Conservation (phyloP, 92 coral and sea anemone species). For the Montipora capitata region DNA sequence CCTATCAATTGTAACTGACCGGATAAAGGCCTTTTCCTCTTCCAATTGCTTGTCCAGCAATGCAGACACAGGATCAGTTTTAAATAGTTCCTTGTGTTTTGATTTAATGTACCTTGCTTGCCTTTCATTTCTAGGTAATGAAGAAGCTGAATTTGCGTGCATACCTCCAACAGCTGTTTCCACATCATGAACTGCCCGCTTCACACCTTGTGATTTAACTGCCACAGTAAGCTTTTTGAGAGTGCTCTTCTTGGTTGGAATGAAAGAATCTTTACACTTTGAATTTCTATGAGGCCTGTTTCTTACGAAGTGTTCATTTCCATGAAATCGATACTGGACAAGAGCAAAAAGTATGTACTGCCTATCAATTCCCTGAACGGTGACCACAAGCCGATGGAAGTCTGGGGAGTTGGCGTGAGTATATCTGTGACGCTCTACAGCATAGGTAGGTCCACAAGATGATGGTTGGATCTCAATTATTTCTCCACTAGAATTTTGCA, state of each 20-base stretch:
- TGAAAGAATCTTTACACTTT: constrained; percentile 57
- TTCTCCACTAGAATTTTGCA: constrained; percentile 22
- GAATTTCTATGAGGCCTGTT: constrained; percentile 81
- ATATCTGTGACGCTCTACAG: constrained; percentile 58
- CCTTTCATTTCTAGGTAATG: constrained; percentile 57
- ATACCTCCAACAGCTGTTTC: constrained; percentile 62
- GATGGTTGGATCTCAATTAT: constrained; percentile 23
- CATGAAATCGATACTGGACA: constrained; percentile 70
- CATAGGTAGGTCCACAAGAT: constrained; percentile 37
- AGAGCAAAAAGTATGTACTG: constrained; percentile 57
- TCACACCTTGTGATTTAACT: constrained; percentile 53
- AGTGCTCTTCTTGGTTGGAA: constrained; percentile 75
- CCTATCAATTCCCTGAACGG: constrained; percentile 40
- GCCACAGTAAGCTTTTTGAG: constrained; percentile 62
- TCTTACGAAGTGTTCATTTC: constrained; percentile 44
- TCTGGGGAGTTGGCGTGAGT: constrained; percentile 68
- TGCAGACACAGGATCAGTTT: constrained; percentile 60
- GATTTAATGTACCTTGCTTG: constrained; percentile 43
- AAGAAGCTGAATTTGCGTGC: constrained; percentile 47
- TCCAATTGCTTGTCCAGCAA: constrained; percentile 55
- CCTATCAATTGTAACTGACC: constrained; percentile 44
- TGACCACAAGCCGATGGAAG: constrained; percentile 59
- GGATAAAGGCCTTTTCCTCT: constrained; percentile 51
- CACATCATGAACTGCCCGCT: constrained; percentile 63
- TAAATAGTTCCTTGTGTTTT: constrained; percentile 26